Percentiles rank a stretch among this genome's conserved stretches.
phyloP scores from a whole-genome alignment of 1,140 invertebrate genomes.

The Archegozetes longisetosus region DNA sequence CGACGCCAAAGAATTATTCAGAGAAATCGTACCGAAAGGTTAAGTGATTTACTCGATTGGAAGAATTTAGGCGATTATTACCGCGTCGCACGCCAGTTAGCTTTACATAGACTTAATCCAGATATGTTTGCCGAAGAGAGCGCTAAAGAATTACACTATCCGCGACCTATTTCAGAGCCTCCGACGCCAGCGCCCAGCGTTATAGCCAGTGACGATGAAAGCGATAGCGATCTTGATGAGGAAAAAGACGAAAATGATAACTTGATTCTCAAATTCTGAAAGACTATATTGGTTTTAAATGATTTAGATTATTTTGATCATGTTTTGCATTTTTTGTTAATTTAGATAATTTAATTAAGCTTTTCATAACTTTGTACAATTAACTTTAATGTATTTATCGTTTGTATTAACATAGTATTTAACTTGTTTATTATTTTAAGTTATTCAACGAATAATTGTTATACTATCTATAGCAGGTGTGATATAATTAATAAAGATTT shows the following conservation, averaged over 20 bases:
- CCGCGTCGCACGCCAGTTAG: constrained; percentile 72
- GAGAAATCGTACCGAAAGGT: constrained; percentile 86
- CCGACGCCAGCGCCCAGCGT: constrained; percentile 67
- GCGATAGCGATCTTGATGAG: constrained; percentile 24
- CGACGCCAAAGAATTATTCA: constrained; percentile 94
- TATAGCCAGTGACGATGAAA: constrained; percentile 58
- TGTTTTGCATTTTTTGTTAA: no score
- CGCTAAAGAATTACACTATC: constrained; percentile 44
- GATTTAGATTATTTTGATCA: no score
- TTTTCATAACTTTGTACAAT: no score
- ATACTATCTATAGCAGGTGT: no score
- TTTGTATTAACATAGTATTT: no score
- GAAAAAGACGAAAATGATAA: neutral
- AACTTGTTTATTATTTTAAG: no score
- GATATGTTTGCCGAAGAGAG: constrained; percentile 45
- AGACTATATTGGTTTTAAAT: no score
- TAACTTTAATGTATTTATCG: no score
- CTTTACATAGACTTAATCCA: constrained; percentile 64
- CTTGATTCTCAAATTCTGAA: no score
- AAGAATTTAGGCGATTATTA: constrained; percentile 89
- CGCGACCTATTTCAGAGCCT: constrained; percentile 78
- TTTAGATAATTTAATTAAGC: no score
- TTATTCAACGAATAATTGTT: no score
- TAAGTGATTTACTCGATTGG: constrained; percentile 97
- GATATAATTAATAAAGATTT: no score